Evolutionary conservation across 92 coral and sea anemone species (phyloP).

Genomic region (Anthopleura xanthogrammica): DNA sequence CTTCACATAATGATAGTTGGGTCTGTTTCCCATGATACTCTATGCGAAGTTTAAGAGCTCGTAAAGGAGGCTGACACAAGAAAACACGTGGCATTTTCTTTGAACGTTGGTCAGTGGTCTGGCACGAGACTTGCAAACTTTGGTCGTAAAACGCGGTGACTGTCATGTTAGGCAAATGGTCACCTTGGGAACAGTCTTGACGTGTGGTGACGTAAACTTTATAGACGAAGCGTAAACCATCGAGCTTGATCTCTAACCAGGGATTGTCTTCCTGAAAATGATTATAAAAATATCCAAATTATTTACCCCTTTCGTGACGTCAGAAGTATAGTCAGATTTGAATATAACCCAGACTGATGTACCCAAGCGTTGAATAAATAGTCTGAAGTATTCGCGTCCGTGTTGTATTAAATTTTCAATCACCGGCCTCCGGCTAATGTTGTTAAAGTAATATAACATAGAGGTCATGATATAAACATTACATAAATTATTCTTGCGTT

Average conservation of each 20-base stretch:
- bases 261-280: constrained; percentile 8
- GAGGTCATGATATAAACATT: too few relatives aligned
- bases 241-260: not conserved
- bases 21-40: not conserved
- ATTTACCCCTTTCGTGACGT: too few relatives aligned
- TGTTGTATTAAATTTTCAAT: too few relatives aligned
- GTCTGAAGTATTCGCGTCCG: too few relatives aligned
- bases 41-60: not conserved
- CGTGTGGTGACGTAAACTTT: not conserved
- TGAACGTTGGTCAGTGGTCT: not conserved
- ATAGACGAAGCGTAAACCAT: not conserved
- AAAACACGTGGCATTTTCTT: constrained; percentile 1
- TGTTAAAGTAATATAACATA: too few relatives aligned
- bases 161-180: not conserved
- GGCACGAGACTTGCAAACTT: not conserved
- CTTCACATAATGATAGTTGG: not conserved
- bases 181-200: not conserved
- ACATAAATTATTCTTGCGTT: too few relatives aligned
- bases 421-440: too few relatives aligned
- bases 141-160: not conserved
- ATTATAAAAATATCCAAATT: not conserved
- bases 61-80: constrained; percentile 14
- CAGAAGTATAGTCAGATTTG: too few relatives aligned
- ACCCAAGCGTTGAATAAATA: too few relatives aligned
- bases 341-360: too few relatives aligned